These are phyloP conservation scores for pig (Sus scrofa) DNA, from an alignment of 2,113 vertebrate species.

Conservation along the genomic window T2T-Sscrofa CM000825.6:55662001-55662500, in stretches of 20 bases:
- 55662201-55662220: neutral
- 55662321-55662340: neutral
- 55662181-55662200: neutral
- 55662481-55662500: no score
- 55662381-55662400: neutral
- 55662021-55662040: neutral
- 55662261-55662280: neutral
- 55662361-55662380: neutral
- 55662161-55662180: neutral
- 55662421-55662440: neutral
- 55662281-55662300: neutral
- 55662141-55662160: neutral
- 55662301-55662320: neutral
- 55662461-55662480: neutral
- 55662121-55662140: neutral
- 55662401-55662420: neutral
- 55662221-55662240: neutral
- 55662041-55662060: no score
- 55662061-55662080: neutral
- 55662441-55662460: neutral
- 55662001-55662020: neutral
- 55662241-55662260: neutral
- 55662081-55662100: neutral
- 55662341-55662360: neutral
- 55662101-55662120: neutral